Conservation (phyloP, 2,797 vertebrate genomes). For the Rhyacichthys aspro region DNA sequence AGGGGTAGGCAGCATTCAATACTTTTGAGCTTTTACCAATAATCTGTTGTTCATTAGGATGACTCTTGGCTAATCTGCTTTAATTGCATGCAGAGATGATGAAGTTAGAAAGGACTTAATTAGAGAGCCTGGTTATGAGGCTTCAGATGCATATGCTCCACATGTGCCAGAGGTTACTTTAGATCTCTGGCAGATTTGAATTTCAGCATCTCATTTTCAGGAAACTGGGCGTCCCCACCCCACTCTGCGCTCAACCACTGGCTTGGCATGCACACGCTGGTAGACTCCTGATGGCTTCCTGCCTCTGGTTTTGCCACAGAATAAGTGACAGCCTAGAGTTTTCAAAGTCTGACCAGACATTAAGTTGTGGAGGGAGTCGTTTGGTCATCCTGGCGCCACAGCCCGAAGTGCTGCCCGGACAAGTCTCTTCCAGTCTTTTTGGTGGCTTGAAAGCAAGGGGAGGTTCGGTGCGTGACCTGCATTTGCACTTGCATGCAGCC, state of each 20-base stretch:
- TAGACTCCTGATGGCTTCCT: slow-evolving; percentile 74
- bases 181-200: slow-evolving; percentile 68
- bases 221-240: slow-evolving; percentile 63
- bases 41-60: slow-evolving; percentile 82
- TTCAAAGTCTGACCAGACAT: slow-evolving; percentile 75
- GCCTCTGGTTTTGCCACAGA: slow-evolving; percentile 72
- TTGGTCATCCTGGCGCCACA: slow-evolving; percentile 76
- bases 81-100: slow-evolving; percentile 78
- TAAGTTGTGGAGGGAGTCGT: slow-evolving; percentile 76
- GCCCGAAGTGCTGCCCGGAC: slow-evolving; percentile 78
- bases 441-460: slow-evolving; percentile 80
- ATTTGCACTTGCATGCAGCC: slow-evolving; percentile 84
- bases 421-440: slow-evolving; percentile 79
- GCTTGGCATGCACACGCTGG: slow-evolving; percentile 68
- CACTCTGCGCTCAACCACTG: slow-evolving; percentile 62
- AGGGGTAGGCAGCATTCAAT: slow-evolving; percentile 36
- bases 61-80: slow-evolving; percentile 71
- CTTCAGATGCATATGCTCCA: slow-evolving; percentile 72
- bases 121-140: slow-evolving; percentile 70
- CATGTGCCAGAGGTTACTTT: slow-evolving; percentile 66
- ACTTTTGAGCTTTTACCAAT: slow-evolving; percentile 65
- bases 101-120: slow-evolving; percentile 77
- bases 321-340: slow-evolving; percentile 69
- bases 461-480: slow-evolving; percentile 83
- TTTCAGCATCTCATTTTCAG: slow-evolving; percentile 76